A percentile compares a stretch with the other conserved stretches of the same genome.
phyloP scores from a whole-genome alignment of 2,888 invertebrate genomes.

The Cephonodes hylas region DNA sequence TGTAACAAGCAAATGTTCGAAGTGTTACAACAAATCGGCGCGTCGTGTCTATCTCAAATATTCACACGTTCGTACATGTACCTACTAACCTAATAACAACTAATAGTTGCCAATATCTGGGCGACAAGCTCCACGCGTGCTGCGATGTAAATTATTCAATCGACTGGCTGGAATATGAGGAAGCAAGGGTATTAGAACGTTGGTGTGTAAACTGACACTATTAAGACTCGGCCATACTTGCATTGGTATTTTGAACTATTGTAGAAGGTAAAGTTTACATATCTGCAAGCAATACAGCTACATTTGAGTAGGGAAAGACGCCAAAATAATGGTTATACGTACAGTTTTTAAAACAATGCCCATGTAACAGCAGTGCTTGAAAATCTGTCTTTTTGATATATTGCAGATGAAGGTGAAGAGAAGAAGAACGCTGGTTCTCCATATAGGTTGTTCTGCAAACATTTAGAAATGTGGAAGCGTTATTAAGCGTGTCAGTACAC shows the following conservation, averaged over 20 bases:
- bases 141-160: constrained; percentile 12
- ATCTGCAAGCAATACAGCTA: too few species aligned
- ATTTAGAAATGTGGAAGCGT: too few species aligned
- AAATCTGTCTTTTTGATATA: too few species aligned
- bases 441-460: too few species aligned
- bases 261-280: too few species aligned
- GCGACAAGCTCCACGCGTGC: not conserved
- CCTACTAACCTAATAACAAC: constrained; percentile 3
- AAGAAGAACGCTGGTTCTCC: too few species aligned
- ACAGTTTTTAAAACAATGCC: too few species aligned
- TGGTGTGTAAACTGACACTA: not conserved
- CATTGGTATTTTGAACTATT: not conserved
- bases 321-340: too few species aligned
- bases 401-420: too few species aligned
- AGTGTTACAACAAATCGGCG: not conserved
- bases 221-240: not conserved
- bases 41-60: not conserved
- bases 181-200: not conserved
- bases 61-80: not conserved
- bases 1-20: not conserved
- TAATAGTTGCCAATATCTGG: constrained; percentile 8
- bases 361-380: too few species aligned
- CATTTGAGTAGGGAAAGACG: too few species aligned
- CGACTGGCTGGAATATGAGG: constrained; percentile 3
- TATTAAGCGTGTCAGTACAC: too few species aligned